Evolutionary conservation across 2,888 invertebrate species (phyloP), one percentile per base, ranked within the genome.

Genomic region (Trachelus stipa): DNA sequence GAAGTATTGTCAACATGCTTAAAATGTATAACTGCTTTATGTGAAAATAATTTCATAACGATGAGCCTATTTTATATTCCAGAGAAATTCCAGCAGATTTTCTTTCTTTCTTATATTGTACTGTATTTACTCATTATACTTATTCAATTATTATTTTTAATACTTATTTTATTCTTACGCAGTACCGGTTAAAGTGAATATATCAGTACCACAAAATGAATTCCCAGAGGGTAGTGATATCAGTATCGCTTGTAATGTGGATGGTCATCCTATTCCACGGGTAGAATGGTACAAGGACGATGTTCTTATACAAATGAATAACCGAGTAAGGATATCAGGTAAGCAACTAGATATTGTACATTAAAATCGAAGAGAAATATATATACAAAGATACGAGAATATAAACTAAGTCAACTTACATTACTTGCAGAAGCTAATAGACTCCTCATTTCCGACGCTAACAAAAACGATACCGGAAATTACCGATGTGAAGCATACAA

Each of bases 401-500:
- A 23, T 23, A 56, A 15, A 56, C 23, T 56, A 56, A 56, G 0
- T 56, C 56, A 23, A 78, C 1, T 76, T 12, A 12, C 56, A 77
- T 77, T 79, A 81, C 85, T 89, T 85, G 69, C 91, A 94, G 95
- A 94, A 81, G 94, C 95, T 74, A 93, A 95, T 87, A 94, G 96
- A 23, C 92, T 98, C 86, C 93, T 94, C 34, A 95, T 98, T 76
- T 90, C 92, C 40, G 92, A 94, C 76, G 94, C 95, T 23, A 93
- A 93, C 69, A 91, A 92, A 75, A 93, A 92, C 40, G 98, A 98
- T 91, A 94, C 96, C 73, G 98, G 98, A 69, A 92, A 92, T 82
- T 98, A 98, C 91, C 94, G 94, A 75, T 98, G 98, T 91, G 95
- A 95, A 88, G 98, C 97, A 2, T 92, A 93, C 83, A 98, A 98